Base-by-base conservation (phyloP, 2,888 invertebrate species). In the Eristalis pertinax region DNA sequence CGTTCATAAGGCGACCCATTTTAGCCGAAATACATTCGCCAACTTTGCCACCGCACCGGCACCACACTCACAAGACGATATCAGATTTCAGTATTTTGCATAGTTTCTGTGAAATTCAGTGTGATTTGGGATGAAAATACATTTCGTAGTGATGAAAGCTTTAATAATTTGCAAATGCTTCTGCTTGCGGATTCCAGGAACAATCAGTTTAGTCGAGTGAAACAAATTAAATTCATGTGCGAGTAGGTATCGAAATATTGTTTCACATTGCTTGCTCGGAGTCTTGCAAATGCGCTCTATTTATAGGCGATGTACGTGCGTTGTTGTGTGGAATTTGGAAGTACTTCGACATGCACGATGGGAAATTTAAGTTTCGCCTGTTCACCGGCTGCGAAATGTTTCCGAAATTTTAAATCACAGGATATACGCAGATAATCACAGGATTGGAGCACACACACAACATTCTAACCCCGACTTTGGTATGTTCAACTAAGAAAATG, bases 101-200 rank as follows among this genome's bases (percentile, higher is more conserved):
- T 84, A 75, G 62, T 35, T 70, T 60, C 24, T 65, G 15, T 50
- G 35, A 79, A 79, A 70, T 70, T 64, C 38, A 13, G 1, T 79
- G 38, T 41, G 58, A 72, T 65, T 50, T 38, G 35, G 69, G 65
- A 38, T 26, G 38, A 70, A 60, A 32, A 78, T 60, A 22, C 75
- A 79, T 79, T 70, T 43, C 60, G 60, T 24, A 50, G 13, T 13
- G 29, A 56, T 32, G 13, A 15, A 35, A 58, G 38, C 60, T 22
- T 43, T 76, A 68, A 69, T 68, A 60, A n/a, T 69, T 69, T 63
- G 43, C 77, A 38, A 69, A 77, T 77, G 63, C 26, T 50, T 58
- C 56, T n/a, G 68, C 11, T 32, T 26, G 11, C n/a, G 19, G 19
- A 50, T 8, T 50, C 7, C 19, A 19, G 19, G 19, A 50, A 19